These are phyloP conservation scores for Trinorchestia longiramus DNA, from an alignment of 1,140 invertebrate genomes.

Conservation along the genomic window DNA sequence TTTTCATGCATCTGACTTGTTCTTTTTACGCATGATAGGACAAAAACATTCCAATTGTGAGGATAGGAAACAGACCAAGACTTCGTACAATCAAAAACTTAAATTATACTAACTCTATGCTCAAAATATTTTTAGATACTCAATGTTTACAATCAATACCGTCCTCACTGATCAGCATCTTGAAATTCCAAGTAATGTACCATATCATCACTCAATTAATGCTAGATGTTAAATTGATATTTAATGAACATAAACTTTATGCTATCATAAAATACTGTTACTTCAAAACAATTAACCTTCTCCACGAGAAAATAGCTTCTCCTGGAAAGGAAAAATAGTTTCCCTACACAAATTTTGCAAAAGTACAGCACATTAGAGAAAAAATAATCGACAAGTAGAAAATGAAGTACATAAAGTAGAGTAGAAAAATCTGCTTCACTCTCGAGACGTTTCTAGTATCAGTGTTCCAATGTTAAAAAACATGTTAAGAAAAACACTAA, in stretches of 20 bases:
- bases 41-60: neutral
- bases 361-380: neutral
- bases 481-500: neutral
- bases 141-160: neutral
- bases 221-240: neutral
- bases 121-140: neutral
- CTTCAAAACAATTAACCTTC: neutral
- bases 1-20: neutral
- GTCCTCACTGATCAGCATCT: neutral
- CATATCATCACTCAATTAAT: neutral
- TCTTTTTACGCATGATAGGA: neutral
- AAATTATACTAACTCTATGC: neutral
- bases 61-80: too few species aligned
- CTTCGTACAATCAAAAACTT: too few species aligned
- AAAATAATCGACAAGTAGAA: neutral
- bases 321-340: neutral
- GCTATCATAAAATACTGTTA: neutral
- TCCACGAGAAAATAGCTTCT: neutral
- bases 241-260: neutral
- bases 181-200: neutral
- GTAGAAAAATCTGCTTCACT: neutral
- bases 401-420: neutral
- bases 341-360: neutral
- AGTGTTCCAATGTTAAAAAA: neutral
- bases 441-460: neutral